Base-by-base conservation (phyloP, 23 tunicate genomes). In the Halocynthia aurantium region DNA sequence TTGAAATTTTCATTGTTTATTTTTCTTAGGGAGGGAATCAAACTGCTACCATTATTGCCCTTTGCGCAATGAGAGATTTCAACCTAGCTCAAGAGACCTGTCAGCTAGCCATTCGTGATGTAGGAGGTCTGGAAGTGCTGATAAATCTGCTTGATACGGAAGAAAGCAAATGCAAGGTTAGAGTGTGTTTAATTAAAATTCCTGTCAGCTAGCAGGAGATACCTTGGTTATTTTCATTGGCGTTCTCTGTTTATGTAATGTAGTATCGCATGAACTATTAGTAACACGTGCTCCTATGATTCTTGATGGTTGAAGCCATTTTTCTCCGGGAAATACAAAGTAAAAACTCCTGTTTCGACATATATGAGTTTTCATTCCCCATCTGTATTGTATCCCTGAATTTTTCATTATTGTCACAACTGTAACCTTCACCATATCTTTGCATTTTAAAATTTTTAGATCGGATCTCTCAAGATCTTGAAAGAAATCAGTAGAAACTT, bases 51-150 rank as follows among this genome's bases (percentile, higher is more conserved):
- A 81, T 93, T 50, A 93, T 93, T 50, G 89, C 98, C 76, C 77
- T 93, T 7, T 93, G 98, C 57, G 87, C 98, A 22, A 93, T 93
- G 98, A 51, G 89, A 52, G 98, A 93, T 69, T 93, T 93, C 77
- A 87, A 93, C 72, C 81, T 93, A 44, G 53, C 84, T 51, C 94
- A 87, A 60, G 98, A 93, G 55, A 93, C 98, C 22, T 93, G 98
- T 80, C 98, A 93, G 69, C 61, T 87, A 50, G 98, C 98, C 10
- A 93, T 93, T 51, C 62, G 98, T 53, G 98, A 93, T 67, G 98
- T 93, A 66, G 98, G 98, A 6, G 98, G 98, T 21, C 71, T 93
- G 76, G 98, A 93, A 71, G 98, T 93, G n/a, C 86, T 93, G 51
- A 93, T 93, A 22, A 93, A 93, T 81, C 72, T 93, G 67, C 81